phyloP scores from a whole-genome alignment of 2,113 vertebrate genomes.

The Bubo blakistoni region DNA sequence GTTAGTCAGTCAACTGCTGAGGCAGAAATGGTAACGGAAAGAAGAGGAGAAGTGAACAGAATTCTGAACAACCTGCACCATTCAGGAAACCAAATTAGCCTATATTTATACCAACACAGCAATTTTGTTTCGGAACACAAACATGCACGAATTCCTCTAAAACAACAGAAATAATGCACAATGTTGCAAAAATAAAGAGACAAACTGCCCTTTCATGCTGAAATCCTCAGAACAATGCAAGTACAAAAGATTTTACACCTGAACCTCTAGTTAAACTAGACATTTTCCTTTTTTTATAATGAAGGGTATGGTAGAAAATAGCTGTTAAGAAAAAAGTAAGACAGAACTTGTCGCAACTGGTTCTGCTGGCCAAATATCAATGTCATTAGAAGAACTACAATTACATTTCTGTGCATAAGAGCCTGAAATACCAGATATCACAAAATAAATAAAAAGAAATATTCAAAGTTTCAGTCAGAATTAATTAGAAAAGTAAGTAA shows the following conservation, averaged over 20 bases:
- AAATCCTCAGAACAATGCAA: neutral
- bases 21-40: neutral
- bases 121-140: neutral
- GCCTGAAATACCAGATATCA: conserved; percentile 34
- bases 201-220: neutral
- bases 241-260: neutral
- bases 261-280: neutral
- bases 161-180: neutral
- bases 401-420: neutral
- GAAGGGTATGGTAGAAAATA: neutral
- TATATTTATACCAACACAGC: neutral
- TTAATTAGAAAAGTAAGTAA: neutral
- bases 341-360: conserved; percentile 1
- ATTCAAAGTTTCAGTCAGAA: conserved; percentile 3
- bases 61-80: neutral
- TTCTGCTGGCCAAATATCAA: neutral
- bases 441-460: neutral
- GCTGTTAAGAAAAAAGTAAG: neutral
- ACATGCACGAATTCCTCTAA: neutral
- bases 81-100: neutral
- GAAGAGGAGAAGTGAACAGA: neutral
- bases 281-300: neutral
- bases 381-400: neutral
- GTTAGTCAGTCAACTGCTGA: neutral
- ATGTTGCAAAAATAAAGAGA: neutral